These are phyloP conservation scores for Argynnis bischoffii DNA, from an alignment of 2,888 invertebrate genomes.

Conservation along the genomic window DNA sequence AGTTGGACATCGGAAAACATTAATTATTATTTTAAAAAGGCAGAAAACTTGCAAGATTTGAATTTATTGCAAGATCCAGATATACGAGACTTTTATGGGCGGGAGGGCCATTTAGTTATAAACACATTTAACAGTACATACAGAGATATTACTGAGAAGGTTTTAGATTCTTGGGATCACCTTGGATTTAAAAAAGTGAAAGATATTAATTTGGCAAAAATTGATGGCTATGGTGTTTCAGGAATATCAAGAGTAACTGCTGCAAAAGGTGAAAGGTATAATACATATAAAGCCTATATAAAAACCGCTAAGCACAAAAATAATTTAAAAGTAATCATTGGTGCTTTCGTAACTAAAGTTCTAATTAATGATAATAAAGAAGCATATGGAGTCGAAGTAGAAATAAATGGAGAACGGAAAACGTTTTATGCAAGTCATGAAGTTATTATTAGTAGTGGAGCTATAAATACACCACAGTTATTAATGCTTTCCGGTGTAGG, in stretches of 20 bases:
- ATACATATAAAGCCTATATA: slow-evolving; percentile 76
- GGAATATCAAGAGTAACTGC: slow-evolving; percentile 72
- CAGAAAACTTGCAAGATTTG: slow-evolving; percentile 70
- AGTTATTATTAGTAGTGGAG: slow-evolving; percentile 73
- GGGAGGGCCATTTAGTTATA: slow-evolving; percentile 68
- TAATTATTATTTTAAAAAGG: slow-evolving; percentile 72
- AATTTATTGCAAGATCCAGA: slow-evolving; percentile 43
- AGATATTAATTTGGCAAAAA: slow-evolving; percentile 66
- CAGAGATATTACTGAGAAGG: slow-evolving; percentile 49
- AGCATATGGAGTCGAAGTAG: slow-evolving; percentile 63
- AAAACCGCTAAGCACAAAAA: slow-evolving; percentile 47
- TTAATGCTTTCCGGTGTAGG: slow-evolving; percentile 80
- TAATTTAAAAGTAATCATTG: slow-evolving; percentile 67
- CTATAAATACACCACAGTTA: slow-evolving; percentile 75
- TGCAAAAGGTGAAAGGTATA: slow-evolving; percentile 69
- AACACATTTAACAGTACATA: slow-evolving; percentile 70
- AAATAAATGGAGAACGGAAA: slow-evolving; percentile 46
- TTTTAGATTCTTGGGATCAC: slow-evolving; percentile 66
- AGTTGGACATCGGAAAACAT: slow-evolving; percentile 81
- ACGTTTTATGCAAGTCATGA: slow-evolving; percentile 60
- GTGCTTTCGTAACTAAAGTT: slow-evolving; percentile 74
- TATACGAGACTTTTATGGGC: slow-evolving; percentile 58
- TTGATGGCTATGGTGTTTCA: slow-evolving; percentile 61
- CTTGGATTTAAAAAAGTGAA: slow-evolving; percentile 65
- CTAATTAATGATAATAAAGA: slow-evolving; percentile 67